Evolutionary conservation across 2,888 invertebrate genomes (phyloP), one percentile per base, ranked within the genome.

Genomic region (Rhodophaea formosa): DNA sequence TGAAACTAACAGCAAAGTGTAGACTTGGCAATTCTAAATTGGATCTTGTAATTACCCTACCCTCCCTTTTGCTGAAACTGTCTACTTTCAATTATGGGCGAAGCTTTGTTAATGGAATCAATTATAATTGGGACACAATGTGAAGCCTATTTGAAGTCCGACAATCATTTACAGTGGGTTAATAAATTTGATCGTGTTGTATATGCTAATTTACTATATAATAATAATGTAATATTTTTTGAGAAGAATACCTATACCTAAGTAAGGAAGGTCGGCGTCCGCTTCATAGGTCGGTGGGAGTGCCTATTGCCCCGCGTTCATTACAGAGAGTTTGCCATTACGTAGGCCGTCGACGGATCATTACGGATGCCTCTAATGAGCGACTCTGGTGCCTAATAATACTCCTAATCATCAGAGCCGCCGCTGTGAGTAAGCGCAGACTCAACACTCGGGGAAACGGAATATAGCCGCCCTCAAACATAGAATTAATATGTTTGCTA

Each of bases 11-110:
- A 88, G 90, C 89, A 88, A 89, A 89, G 89, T 90, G 90, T 91
- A 90, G 88, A 91, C 88, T 89, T 89, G 90, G 90, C 90, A 91
- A 90, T 89, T 89, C 90, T 88, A 90, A 91, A 91, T 91, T 91
- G 90, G 90, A 89, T 91, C 90, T 89, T 88, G 90, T 91, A 91
- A 91, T 91, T 90, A 90, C 89, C 89, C 84, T 88, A 83, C 87
- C 88, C 87, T 85, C 87, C 83, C 82, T 84, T 86, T 86, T 85
- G 79, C 81, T 79, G 84, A 83, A 86, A 86, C 85, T 86, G 88
- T 88, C 88, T 87, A 88, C 88, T 89, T 89, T 88, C 89, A 89
- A 89, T 89, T 88, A 88, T 85, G 84, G 82, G 77, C 82, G 82
- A 82, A 84, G 87, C 88, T 86, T 85, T 84, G 83, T 85, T 88